These are phyloP conservation scores for Dorcus hopei DNA, from an alignment of 2,888 invertebrate genomes.

Conservation along the genomic window DNA sequence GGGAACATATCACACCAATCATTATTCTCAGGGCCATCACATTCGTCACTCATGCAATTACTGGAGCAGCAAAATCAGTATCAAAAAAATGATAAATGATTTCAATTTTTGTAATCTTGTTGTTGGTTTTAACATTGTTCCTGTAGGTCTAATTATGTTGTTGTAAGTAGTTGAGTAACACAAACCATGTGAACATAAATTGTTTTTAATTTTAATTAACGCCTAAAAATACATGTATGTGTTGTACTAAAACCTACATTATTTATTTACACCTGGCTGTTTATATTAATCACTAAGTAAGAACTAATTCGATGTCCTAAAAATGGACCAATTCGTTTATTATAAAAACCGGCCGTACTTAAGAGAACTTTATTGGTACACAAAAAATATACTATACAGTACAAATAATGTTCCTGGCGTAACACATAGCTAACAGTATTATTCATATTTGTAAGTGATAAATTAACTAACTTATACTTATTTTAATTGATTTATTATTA, in stretches of 20 bases:
- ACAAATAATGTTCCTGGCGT: conserved; percentile 17
- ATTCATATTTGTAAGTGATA: conserved; percentile 20
- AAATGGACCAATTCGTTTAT: too few relatives aligned
- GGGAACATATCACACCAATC: conserved; percentile 54
- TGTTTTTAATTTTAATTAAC: too few relatives aligned
- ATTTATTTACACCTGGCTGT: too few relatives aligned
- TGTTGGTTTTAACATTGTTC: too few relatives aligned
- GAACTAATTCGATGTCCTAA: too few relatives aligned
- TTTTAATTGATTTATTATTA: conserved; percentile 27
- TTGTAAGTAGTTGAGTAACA: too few relatives aligned
- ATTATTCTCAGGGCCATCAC: conserved; percentile 73
- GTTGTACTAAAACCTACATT: too few relatives aligned
- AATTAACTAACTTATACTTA: conserved; percentile 34
- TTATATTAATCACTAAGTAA: too few relatives aligned
- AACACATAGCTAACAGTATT: conserved; percentile 21
- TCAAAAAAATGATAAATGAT: conserved; percentile 36
- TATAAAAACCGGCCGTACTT: background rate
- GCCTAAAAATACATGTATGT: too few relatives aligned
- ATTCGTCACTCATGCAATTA: conserved; percentile 75
- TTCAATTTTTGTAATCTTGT: too few relatives aligned
- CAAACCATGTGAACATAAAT: too few relatives aligned
- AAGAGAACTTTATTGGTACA: conserved; percentile 27
- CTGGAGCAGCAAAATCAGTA: conserved; percentile 76
- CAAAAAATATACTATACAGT: conserved; percentile 19
- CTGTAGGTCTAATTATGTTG: too few relatives aligned